Percentiles rank a stretch among this genome's conserved stretches.
Evolutionary conservation across 2,888 invertebrate genomes (phyloP).

Genomic region (Horisme vitalbata): DNA sequence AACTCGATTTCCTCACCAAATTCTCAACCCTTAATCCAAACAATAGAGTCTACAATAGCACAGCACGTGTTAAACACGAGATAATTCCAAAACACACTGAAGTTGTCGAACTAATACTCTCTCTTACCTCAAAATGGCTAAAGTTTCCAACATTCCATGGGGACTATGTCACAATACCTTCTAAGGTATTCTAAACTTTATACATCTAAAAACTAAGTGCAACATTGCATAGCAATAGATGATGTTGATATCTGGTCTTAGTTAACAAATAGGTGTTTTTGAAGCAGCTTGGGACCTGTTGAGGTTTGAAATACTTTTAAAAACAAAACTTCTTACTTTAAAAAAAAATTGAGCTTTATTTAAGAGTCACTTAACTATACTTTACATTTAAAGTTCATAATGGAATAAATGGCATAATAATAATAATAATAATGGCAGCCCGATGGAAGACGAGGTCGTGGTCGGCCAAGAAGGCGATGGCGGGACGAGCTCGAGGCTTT

Average conservation of each 20-base stretch:
- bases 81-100: slow-evolving; percentile 68
- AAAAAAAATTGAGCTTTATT: background rate
- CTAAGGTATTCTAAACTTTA: slow-evolving; percentile 47
- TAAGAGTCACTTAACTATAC: no score
- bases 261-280: slow-evolving; percentile 56
- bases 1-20: slow-evolving; percentile 25
- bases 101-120: slow-evolving; percentile 76
- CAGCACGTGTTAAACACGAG: slow-evolving; percentile 43
- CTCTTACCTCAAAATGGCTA: slow-evolving; percentile 73
- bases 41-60: slow-evolving; percentile 37
- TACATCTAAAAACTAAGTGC: slow-evolving; percentile 31
- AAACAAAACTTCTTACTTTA: slow-evolving; percentile 16
- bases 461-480: no score
- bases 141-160: slow-evolving; percentile 53
- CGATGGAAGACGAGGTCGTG: no score
- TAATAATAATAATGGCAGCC: no score
- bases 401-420: no score
- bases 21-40: slow-evolving; percentile 33
- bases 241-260: slow-evolving; percentile 56
- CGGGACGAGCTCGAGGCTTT: no score
- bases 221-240: slow-evolving; percentile 26
- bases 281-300: slow-evolving; percentile 58
- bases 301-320: slow-evolving; percentile 48
- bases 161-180: slow-evolving; percentile 39
- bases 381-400: no score